Evolutionary conservation across 2,888 invertebrate genomes (phyloP).

Genomic region (Eristalis tenax): DNA sequence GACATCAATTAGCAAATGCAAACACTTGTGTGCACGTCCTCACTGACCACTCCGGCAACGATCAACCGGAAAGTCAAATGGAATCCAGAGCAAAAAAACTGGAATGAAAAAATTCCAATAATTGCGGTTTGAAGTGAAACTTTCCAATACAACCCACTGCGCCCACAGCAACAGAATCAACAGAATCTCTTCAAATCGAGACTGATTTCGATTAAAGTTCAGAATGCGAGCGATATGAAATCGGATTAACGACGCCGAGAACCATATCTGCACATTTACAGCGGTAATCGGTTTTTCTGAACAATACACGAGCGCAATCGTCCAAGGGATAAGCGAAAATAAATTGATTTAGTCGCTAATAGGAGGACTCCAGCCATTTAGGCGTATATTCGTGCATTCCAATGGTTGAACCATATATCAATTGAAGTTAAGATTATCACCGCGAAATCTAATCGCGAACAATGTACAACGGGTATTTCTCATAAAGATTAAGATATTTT

Average conservation of each 20-base stretch:
- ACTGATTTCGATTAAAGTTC: background rate
- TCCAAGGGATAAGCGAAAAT: background rate
- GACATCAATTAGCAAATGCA: background rate
- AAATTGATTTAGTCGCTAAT: background rate
- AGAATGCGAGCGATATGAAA: background rate
- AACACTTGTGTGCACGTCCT: background rate
- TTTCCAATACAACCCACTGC: background rate
- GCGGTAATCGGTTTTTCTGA: background rate
- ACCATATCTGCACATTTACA: slow-evolving; percentile 22
- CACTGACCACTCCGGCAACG: background rate
- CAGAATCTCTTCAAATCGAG: background rate
- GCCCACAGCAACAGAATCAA: background rate
- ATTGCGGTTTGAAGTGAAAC: background rate
- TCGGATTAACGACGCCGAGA: background rate
- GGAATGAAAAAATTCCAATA: background rate
- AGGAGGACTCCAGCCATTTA: background rate
- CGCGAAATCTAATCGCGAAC: slow-evolving; percentile 56
- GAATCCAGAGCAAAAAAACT: too few species aligned
- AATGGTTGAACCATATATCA: slow-evolving; percentile 13
- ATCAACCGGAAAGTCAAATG: background rate
- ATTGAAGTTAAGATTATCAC: slow-evolving; percentile 40
- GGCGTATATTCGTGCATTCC: background rate
- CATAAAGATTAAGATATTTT: slow-evolving; percentile 53
- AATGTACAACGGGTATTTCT: slow-evolving; percentile 58
- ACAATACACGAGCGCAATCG: background rate